Conservation (phyloP, 2,113 vertebrate genomes). For the Calypte anna region DNA sequence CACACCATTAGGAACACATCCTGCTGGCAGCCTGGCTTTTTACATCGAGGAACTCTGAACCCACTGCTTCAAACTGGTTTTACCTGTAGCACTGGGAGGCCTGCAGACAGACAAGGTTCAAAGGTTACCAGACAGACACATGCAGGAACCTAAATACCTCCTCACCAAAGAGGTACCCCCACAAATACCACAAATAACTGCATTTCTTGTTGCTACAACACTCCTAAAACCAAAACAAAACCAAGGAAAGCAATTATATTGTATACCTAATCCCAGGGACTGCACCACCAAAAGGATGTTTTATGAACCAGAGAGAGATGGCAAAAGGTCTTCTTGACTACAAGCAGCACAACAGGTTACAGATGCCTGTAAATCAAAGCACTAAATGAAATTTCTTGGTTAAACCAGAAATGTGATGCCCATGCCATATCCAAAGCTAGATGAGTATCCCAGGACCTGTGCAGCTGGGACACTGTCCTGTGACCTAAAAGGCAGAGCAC, state of each 20-base stretch:
- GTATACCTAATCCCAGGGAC: neutral
- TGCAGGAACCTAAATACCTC: neutral
- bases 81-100: neutral
- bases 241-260: neutral
- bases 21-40: neutral
- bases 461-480: neutral
- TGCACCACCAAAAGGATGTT: neutral
- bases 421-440: neutral
- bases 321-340: neutral
- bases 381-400: neutral
- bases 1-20: neutral
- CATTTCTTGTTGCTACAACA: neutral
- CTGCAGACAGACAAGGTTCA: neutral
- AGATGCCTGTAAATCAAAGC: neutral
- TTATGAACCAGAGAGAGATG: neutral
- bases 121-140: neutral
- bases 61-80: neutral
- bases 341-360: neutral
- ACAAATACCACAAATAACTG: constrained; percentile 33
- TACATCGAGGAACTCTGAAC: neutral
- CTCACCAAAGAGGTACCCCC: neutral
- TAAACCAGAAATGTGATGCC: neutral
- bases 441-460: neutral
- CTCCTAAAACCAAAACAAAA: neutral
- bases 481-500: neutral